Base-by-base conservation (phyloP, 2,797 vertebrate genomes). In the Pachyuromys duprasi region DNA sequence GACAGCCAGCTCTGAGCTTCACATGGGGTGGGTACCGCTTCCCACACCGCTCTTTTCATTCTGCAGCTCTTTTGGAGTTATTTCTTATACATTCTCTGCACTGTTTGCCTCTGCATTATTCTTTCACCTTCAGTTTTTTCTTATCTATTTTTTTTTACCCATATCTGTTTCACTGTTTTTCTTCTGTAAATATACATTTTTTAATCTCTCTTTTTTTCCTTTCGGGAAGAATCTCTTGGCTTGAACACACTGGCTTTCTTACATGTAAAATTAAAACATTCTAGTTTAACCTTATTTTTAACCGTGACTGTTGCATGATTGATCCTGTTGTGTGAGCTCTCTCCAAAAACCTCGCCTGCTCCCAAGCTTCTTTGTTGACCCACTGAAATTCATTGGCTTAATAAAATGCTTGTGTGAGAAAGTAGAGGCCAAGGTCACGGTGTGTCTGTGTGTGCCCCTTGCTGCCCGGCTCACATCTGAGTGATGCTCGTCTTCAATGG, bases 371-470 rank as follows among this genome's bases (percentile, higher is more conserved):
- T 94, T 90, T 93, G 78, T 65, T 83, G 75, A 13, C 60, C 63
- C 33, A 79, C 53, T 31, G 17, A 91, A 80, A 72, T 83, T 91
- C 67, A 65, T 88, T 81, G 65, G 74, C 76, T 90, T 94, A 94
- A 91, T 79, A 79, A 95, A 94, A 82, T 0, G 1, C 67, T 42
- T 20, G 55, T 89, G 78, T 87, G 81, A 72, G 87, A 57, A 78
- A 89, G n/a, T 26, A 4, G 45, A n/a, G 74, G 14, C 33, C 5
- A 3, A 28, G 84, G n/a, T 67, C 24, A 3, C 18, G 0, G 6
- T 14, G 24, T n/a, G 12, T 24, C 20, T 33, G 5, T 31, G 74
- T 75, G 79, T 62, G n/a, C 26, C 0, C 45, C 5, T n/a, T 67
- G 20, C 17, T 45, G 28, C 24, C 49, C 36, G 3, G 49, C 20